Evolutionary conservation across 1,140 invertebrate genomes (phyloP).

Genomic region (Dendrolimus kikuchii): DNA sequence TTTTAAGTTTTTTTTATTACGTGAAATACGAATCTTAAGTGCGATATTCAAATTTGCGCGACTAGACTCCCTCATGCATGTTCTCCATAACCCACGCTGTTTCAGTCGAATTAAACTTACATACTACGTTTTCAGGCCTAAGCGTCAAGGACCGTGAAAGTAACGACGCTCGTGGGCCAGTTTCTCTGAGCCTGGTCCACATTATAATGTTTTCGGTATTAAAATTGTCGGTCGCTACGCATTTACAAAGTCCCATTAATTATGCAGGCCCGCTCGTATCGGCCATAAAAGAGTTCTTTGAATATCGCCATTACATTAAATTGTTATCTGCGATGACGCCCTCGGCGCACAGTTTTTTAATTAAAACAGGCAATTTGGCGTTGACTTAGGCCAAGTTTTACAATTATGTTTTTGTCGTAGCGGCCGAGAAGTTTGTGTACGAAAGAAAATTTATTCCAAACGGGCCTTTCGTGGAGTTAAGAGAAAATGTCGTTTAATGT

Average conservation of each 20-base stretch:
- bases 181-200: slow-evolving; percentile 2
- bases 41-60: too few species aligned
- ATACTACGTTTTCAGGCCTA: too few species aligned
- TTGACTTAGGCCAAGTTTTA: slow-evolving; percentile 32
- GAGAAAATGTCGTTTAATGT: slow-evolving; percentile 5
- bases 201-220: slow-evolving; percentile 1
- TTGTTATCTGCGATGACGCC: slow-evolving; percentile 33
- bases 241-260: slow-evolving; percentile 26
- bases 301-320: slow-evolving; percentile 43
- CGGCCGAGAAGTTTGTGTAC: slow-evolving; percentile 13
- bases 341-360: slow-evolving; percentile 37
- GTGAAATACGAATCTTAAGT: too few species aligned
- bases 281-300: slow-evolving; percentile 39
- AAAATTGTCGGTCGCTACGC: not conserved
- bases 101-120: too few species aligned
- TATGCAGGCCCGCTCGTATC: slow-evolving; percentile 31
- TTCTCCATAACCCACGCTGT: too few species aligned
- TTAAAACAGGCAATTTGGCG: slow-evolving; percentile 42
- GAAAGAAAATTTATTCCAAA: slow-evolving; percentile 14
- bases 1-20: too few species aligned
- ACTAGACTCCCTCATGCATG: too few species aligned
- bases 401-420: slow-evolving; percentile 30
- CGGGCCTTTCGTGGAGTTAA: slow-evolving; percentile 2
- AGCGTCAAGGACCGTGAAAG: too few species aligned
- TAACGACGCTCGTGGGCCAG: not conserved